Base-by-base conservation (phyloP, 2,797 vertebrate genomes). In the Lithobates sylvaticus region DNA sequence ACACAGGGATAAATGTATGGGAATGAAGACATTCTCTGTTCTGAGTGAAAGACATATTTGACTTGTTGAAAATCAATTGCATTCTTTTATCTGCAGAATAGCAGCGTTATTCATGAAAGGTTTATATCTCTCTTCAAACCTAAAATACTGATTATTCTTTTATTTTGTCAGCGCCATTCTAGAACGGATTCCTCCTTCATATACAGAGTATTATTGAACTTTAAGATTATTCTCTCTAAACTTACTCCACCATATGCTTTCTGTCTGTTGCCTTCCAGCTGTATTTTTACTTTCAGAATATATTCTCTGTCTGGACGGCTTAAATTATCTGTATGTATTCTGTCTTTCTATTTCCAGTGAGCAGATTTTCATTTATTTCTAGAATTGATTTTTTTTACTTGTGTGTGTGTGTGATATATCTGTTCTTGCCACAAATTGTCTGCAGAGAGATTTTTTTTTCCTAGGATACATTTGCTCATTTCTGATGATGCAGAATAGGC, bases 341-440 rank as follows among this genome's bases (percentile, higher is more conserved):
- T 79, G 32, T 70, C 44, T 76, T 81, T 75, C 68, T 61, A 85
- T 80, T 79, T 76, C 72, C 64, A 81, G 32, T 18, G 64, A 61
- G 44, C 44, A 86, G 64, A 86, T 86, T 81, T 86, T 81, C 84
- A 86, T 86, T 79, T 85, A 85, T 85, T 81, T 76, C 84, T 36
- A 69, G 78, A 86, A 81, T 81, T 81, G 78, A 86, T 81, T 86
- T 81, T 81, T 72, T 61, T 12, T n/a, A 12, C 61, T 13, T 76
- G 42, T 26, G 69, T 79, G 58, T n/a, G n/a, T 58, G 42, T 79
- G 58, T 81, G 71, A 76, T 81, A 86, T 75, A 86, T 86, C 84
- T 76, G 61, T 86, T 85, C 64, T 34, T 73, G 50, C 71, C 72
- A 86, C 64, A 81, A 75, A 81, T 86, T 69, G 64, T 81, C 77